Percentiles rank a stretch among this genome's conserved stretches.
Conservation (phyloP, 2,888 invertebrate species). For the Drosophila emarginata region DNA sequence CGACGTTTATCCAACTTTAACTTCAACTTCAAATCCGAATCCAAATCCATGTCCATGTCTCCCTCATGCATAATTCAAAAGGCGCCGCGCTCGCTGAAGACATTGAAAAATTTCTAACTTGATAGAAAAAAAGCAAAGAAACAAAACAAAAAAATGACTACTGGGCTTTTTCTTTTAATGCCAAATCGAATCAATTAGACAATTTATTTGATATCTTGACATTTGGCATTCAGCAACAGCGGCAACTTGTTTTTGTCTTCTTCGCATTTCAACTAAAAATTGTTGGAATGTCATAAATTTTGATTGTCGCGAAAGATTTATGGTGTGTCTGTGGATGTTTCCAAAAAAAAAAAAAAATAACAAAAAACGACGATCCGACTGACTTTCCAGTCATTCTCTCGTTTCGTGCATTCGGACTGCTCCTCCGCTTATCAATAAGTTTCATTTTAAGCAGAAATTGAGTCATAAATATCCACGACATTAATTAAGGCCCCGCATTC, state of each 20-base stretch:
- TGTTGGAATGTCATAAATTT: constrained; percentile 47
- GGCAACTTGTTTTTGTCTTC: constrained; percentile 34
- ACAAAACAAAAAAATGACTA: constrained; percentile 55
- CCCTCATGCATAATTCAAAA: constrained; percentile 8
- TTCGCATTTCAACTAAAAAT: constrained; percentile 26
- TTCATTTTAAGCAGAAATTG: constrained; percentile 34
- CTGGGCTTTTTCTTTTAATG: constrained; percentile 55
- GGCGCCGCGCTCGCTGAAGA: neutral
- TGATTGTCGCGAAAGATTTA: constrained; percentile 38
- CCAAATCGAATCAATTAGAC: constrained; percentile 63
- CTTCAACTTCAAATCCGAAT: neutral
- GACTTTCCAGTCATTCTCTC: neutral
- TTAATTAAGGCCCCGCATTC: constrained; percentile 38
- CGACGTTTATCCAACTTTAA: constrained; percentile 5
- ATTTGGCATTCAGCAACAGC: constrained; percentile 65
- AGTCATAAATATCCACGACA: constrained; percentile 47
- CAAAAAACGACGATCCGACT: neutral
- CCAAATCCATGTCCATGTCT: neutral
- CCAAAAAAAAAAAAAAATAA: no score
- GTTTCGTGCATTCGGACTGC: neutral
- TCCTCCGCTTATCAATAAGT: neutral
- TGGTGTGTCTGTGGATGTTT: constrained; percentile 19
- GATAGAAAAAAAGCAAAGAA: neutral
- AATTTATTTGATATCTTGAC: constrained; percentile 59
- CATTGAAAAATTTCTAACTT: constrained; percentile 6